Evolutionary conservation across 1,140 invertebrate genomes (phyloP), one percentile per base, ranked within the genome.

Genomic region (Streblospio benedicti): DNA sequence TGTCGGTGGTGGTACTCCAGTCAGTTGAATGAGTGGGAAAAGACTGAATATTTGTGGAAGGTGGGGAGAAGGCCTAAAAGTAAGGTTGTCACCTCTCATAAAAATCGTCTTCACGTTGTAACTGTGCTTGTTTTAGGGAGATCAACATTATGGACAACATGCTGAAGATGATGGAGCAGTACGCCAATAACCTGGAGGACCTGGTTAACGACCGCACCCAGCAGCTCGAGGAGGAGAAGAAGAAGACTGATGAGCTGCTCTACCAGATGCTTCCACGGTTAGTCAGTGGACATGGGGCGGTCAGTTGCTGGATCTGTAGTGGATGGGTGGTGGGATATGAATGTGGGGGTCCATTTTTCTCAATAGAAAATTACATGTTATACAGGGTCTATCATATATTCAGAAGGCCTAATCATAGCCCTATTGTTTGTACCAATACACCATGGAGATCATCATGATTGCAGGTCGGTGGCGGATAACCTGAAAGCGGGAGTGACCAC

Each of bases 81-180:
- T 41, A 41, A 41, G 18, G 38, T 12, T 41, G 18, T 12, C 18
- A 18, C 38, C 12, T 18, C 12, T 12, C 47, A 50, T 14, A 16
- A 23, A n/a, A 23, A 50, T n/a, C 23, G 14, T 14, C 23, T 23
- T 14, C 47, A n/a, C n/a, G n/a, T n/a, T n/a, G n/a, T n/a, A n/a
- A n/a, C n/a, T n/a, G n/a, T n/a, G 28, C 18, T 52, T 52, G 12
- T 18, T 58, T 52, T 31, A 31, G 35, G 23, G 41, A 28, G 4
- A 25, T 35, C 0, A 92, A 91, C 75, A 90, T 93, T 68, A 88
- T 92, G 23, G 90, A 93, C 71, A 91, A 88, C 5, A 91, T 93
- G 89, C 91, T 92, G 71, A 87, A 90, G 83, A 91, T 91, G 88
- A 76, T 93, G 60, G 90, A 93, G 74, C 91, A 91, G 72, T 93